phyloP scores from a whole-genome alignment of 2,888 invertebrate genomes.

The Drosophila macrospina region DNA sequence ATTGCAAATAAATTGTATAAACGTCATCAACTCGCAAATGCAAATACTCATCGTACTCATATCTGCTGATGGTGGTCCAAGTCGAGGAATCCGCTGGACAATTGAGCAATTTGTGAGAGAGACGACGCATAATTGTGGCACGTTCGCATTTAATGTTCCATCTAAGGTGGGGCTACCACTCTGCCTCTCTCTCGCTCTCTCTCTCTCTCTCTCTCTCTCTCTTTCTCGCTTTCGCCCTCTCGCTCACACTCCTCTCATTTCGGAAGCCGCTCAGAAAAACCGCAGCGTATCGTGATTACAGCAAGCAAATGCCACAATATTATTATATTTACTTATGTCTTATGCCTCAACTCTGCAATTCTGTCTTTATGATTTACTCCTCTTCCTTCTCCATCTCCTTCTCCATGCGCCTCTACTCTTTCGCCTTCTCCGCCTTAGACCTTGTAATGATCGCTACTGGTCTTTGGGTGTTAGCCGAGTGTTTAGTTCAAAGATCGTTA shows the following conservation, averaged over 20 bases:
- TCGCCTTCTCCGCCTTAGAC: background rate
- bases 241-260: conserved; percentile 45
- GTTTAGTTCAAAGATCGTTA: conserved; percentile 65
- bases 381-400: conserved; percentile 4
- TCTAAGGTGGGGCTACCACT: conserved; percentile 68
- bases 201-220: background rate
- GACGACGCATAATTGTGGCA: conserved; percentile 73
- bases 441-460: conserved; percentile 68
- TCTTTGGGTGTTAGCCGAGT: conserved; percentile 39
- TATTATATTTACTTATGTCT: conserved; percentile 49
- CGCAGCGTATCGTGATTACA: conserved; percentile 65
- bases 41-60: conserved; percentile 48
- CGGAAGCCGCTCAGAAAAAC: conserved; percentile 60
- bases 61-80: conserved; percentile 56
- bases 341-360: conserved; percentile 38
- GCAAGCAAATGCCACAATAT: conserved; percentile 35
- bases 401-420: background rate
- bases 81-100: conserved; percentile 28
- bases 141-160: conserved; percentile 71
- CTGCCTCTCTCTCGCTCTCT: background rate
- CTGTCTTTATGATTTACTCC: conserved; percentile 44
- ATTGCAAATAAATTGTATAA: conserved; percentile 81
- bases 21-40: conserved; percentile 71
- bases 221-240: background rate
- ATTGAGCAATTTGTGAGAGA: conserved; percentile 74